Percentiles rank a stretch among this genome's conserved stretches.
phyloP scores from a whole-genome alignment of 2,797 vertebrate genomes.

The Amphiprion clarkii region DNA sequence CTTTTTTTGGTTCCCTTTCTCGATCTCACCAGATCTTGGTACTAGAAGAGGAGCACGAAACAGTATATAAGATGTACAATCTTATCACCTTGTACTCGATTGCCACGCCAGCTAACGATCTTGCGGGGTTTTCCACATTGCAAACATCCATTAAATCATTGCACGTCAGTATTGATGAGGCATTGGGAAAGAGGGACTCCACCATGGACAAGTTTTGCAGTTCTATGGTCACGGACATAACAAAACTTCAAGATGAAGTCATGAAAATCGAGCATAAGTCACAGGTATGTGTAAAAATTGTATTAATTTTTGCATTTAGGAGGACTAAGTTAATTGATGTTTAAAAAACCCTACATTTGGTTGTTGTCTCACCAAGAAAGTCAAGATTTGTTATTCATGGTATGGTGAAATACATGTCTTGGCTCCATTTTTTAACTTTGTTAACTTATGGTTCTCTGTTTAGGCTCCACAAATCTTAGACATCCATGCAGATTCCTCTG shows the following conservation, averaged over 20 bases:
- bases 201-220: conserved; percentile 83
- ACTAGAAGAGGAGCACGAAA: conserved; percentile 84
- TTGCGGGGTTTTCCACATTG: conserved; percentile 86
- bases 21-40: conserved; percentile 78
- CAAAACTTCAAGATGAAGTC: conserved; percentile 84
- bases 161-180: conserved; percentile 79
- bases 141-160: conserved; percentile 81
- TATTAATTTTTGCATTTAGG: not conserved
- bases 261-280: conserved; percentile 76
- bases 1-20: not conserved
- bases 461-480: conserved; percentile 89
- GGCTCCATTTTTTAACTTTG: not conserved
- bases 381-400: not conserved
- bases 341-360: not conserved
- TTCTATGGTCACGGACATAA: conserved; percentile 85
- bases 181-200: conserved; percentile 76
- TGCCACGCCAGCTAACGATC: conserved; percentile 87
- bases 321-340: not conserved
- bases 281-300: conserved; percentile 76
- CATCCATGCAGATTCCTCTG: conserved; percentile 78
- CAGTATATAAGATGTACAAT: conserved; percentile 86
- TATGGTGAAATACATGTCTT: not conserved
- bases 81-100: conserved; percentile 87
- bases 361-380: not conserved
- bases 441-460: conserved; percentile 22